These are phyloP conservation scores for Brachionus manjavacas DNA, from an alignment of 1,140 invertebrate species.

Conservation along the genomic window DNA sequence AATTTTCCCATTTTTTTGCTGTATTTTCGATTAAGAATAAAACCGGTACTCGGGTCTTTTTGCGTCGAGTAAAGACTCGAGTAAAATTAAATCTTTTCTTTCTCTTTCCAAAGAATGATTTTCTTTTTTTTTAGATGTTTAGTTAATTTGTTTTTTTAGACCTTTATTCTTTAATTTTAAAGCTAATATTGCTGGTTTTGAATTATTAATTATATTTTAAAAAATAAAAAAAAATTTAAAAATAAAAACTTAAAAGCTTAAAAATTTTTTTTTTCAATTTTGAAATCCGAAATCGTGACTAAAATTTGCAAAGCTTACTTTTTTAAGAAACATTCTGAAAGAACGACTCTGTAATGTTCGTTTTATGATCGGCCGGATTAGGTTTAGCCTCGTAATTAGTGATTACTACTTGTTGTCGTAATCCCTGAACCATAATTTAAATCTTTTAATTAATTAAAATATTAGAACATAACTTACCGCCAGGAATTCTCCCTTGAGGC, in stretches of 20 bases:
- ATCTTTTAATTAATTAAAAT: neutral
- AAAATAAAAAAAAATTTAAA: neutral
- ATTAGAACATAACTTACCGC: conserved; percentile 57
- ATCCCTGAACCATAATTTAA: conserved; percentile 53
- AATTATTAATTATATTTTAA: neutral
- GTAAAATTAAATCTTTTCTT: neutral
- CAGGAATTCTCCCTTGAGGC: conserved; percentile 84
- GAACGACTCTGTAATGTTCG: conserved; percentile 56
- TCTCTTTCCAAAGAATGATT: neutral
- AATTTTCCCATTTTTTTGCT: neutral
- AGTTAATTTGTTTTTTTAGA: neutral
- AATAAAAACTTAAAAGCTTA: neutral
- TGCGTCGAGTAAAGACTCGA: neutral
- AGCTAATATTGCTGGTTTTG: neutral
- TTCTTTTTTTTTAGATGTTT: neutral
- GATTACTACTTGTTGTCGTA: conserved; percentile 79
- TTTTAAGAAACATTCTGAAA: conserved; percentile 38
- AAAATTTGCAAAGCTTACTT: neutral
- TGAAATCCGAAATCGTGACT: neutral
- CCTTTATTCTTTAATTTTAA: neutral
- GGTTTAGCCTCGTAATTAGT: conserved; percentile 80
- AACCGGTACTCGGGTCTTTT: neutral
- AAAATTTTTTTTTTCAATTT: neutral
- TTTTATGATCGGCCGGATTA: conserved; percentile 76
- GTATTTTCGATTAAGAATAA: neutral